Percentiles rank a stretch among this genome's conserved stretches.
Conservation (phyloP, 2,888 invertebrate species). For the Pandemis cinnamomeana region DNA sequence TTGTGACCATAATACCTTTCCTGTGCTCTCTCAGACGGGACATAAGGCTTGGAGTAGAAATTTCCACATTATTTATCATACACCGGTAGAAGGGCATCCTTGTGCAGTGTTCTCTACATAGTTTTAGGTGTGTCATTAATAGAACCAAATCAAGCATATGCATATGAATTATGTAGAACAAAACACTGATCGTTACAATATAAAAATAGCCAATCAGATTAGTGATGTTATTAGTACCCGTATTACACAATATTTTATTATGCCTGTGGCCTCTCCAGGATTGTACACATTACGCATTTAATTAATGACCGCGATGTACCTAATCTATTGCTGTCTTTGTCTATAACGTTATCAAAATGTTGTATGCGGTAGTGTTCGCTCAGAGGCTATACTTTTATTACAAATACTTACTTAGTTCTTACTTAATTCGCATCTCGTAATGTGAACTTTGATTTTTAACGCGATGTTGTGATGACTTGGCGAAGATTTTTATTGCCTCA, state of each 20-base stretch:
- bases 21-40: too few species aligned
- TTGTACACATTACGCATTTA: slow-evolving; percentile 13
- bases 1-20: too few species aligned
- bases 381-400: neutral
- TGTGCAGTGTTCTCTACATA: too few species aligned
- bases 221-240: neutral
- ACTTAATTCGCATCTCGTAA: neutral
- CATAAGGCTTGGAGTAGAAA: too few species aligned
- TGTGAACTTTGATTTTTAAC: slow-evolving; percentile 4
- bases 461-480: slow-evolving; percentile 4
- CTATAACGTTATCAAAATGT: slow-evolving; percentile 28
- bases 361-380: neutral
- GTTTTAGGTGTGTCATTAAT: too few species aligned
- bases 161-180: too few species aligned
- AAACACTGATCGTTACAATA: neutral
- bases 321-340: slow-evolving; percentile 18
- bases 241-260: slow-evolving; percentile 25
- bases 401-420: neutral
- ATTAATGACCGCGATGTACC: slow-evolving; percentile 4
- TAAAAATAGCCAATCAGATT: neutral
- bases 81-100: too few species aligned
- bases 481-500: neutral
- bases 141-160: too few species aligned
- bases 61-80: too few species aligned
- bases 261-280: slow-evolving; percentile 11